Evolutionary conservation across 1,140 invertebrate genomes (phyloP), one percentile per base, ranked within the genome.

Genomic region (Calliphora vicina): DNA sequence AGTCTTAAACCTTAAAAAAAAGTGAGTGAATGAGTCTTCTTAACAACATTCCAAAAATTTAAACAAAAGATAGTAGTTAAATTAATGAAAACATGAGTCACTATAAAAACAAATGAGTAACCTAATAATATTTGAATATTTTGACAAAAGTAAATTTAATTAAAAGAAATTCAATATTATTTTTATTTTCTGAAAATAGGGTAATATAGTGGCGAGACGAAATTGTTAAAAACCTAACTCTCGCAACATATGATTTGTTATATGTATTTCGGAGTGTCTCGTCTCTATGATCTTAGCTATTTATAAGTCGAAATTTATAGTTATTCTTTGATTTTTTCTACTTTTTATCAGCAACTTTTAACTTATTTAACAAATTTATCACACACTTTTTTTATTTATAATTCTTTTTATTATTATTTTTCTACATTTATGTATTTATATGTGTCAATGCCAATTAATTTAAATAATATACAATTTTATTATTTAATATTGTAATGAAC

Each of bases 361-460:
- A 9, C 35, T 35, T 35, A 2, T 35, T 35, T 35, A 35, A 35
- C 2, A 35, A 35, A 35, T 8, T 50, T 12, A 15, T 50, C 45
- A 50, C 45, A 50, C 45, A 50, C 45, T 50, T 17, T n/a, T n/a
- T n/a, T 50, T 50, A 13, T 50, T 50, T 50, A 13, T 50, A 17
- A 4, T 50, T n/a, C 15, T n/a, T 35, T 8, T 35, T 35, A 35
- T 35, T 35, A 10, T 35, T 35, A 35, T 35, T 35, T 35, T 35
- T 35, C n/a, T 50, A 50, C 45, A 35, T 35, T 35, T 35, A 35
- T 35, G 6, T 35, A 57, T 15, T 57, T 23, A 67, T 23, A 23
- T 25, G 61, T 67, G 61, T 67, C 61, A 67, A 67, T 67, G 61
- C 25, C 61, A 67, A 67, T 67, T 67, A 67, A 25, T 23, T 67